phyloP scores from a whole-genome alignment of 2,888 invertebrate species.

The Pyrocoelia pectoralis region DNA sequence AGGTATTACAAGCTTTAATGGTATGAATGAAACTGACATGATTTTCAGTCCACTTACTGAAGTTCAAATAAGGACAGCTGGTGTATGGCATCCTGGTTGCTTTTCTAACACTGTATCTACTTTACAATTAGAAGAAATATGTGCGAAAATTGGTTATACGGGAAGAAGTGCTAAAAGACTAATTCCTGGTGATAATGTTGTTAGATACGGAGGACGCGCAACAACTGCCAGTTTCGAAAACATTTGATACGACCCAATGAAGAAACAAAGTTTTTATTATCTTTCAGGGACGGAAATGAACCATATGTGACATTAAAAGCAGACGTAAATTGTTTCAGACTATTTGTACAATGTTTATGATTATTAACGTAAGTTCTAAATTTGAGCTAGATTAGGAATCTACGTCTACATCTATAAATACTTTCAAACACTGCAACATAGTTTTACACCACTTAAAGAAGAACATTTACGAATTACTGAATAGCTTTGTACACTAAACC shows the following conservation, averaged over 20 bases:
- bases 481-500: too few species aligned
- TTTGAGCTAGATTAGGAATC: too few species aligned
- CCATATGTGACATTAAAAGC: constrained; percentile 50
- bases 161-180: constrained; percentile 62
- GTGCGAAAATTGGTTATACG: constrained; percentile 68
- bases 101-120: constrained; percentile 65
- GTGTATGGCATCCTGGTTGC: constrained; percentile 78
- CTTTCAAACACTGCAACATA: too few species aligned
- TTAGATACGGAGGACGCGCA: constrained; percentile 33
- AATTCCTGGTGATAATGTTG: constrained; percentile 25
- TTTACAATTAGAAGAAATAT: constrained; percentile 66
- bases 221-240: constrained; percentile 49
- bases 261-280: constrained; percentile 41
- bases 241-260: constrained; percentile 48
- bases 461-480: too few species aligned
- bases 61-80: constrained; percentile 70
- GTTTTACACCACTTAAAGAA: too few species aligned
- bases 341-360: constrained; percentile 53
- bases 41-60: constrained; percentile 70
- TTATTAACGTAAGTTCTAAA: background rate
- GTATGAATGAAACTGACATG: too few species aligned
- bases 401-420: too few species aligned
- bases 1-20: constrained; percentile 5
- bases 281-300: constrained; percentile 50
- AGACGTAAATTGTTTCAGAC: constrained; percentile 50